These are phyloP conservation scores for Melikaiella ostensackeni DNA, from an alignment of 2,888 invertebrate species.

Conservation along the genomic window DNA sequence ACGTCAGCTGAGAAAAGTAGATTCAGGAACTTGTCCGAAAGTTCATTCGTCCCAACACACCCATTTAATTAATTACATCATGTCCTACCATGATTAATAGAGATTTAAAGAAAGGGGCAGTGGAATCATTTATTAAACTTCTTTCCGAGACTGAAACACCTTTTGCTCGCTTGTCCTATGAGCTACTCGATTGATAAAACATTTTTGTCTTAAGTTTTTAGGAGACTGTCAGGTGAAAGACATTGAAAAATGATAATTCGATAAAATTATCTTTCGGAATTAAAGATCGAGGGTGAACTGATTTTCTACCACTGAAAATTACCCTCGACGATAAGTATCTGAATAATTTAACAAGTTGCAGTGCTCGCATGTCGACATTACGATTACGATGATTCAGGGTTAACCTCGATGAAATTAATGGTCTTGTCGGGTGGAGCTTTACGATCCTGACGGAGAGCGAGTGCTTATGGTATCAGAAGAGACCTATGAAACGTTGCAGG, in stretches of 20 bases:
- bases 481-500: constrained; percentile 31
- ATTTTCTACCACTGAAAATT: constrained; percentile 30
- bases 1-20: neutral
- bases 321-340: constrained; percentile 30
- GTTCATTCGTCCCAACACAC: neutral
- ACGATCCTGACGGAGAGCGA: constrained; percentile 39
- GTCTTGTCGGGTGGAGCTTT: constrained; percentile 29
- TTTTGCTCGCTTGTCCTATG: too few relatives aligned
- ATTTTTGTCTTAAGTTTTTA: neutral
- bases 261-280: constrained; percentile 15
- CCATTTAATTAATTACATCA: neutral
- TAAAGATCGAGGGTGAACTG: constrained; percentile 21
- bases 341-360: constrained; percentile 39
- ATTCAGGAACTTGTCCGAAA: neutral
- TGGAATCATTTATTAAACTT: neutral
- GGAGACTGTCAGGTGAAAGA: neutral
- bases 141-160: neutral
- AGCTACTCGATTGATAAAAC: neutral
- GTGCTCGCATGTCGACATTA: constrained; percentile 29
- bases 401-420: constrained; percentile 40
- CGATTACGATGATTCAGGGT: constrained; percentile 38
- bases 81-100: neutral
- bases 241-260: constrained; percentile 22
- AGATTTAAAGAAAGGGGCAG: neutral
- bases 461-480: constrained; percentile 39